A percentile compares a stretch with the other conserved stretches of the same genome.
phyloP scores from a whole-genome alignment of 2,888 invertebrate genomes.

The Papilio gigon region DNA sequence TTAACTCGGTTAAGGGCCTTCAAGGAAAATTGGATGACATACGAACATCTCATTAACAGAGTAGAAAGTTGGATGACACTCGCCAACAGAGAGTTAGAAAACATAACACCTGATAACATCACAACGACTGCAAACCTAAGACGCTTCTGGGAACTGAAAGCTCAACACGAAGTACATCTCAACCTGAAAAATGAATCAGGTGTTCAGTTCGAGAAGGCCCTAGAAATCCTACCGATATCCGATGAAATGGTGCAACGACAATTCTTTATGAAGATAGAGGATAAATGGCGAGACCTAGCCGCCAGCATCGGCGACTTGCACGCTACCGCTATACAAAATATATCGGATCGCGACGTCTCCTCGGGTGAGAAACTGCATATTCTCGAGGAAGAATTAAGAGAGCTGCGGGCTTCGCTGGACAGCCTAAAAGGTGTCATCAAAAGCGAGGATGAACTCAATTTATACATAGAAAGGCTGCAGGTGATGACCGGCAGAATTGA shows the following conservation, averaged over 20 bases:
- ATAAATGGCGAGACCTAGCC: slow-evolving; percentile 87
- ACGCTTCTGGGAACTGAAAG: slow-evolving; percentile 94
- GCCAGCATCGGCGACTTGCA: slow-evolving; percentile 86
- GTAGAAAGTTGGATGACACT: slow-evolving; percentile 89
- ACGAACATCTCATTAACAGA: slow-evolving; percentile 87
- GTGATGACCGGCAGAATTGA: slow-evolving; percentile 89
- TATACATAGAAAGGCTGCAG: slow-evolving; percentile 91
- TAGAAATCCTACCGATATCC: slow-evolving; percentile 90
- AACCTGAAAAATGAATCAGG: slow-evolving; percentile 88
- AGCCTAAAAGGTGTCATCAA: slow-evolving; percentile 90
- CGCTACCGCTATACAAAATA: slow-evolving; percentile 85
- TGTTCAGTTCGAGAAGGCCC: slow-evolving; percentile 88
- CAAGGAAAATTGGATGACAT: slow-evolving; percentile 89
- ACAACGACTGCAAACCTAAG: slow-evolving; percentile 88
- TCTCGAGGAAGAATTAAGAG: slow-evolving; percentile 89
- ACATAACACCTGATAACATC: slow-evolving; percentile 85
- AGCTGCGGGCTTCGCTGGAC: slow-evolving; percentile 86
- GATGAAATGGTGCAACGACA: slow-evolving; percentile 92
- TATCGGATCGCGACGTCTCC: slow-evolving; percentile 88
- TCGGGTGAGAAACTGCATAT: slow-evolving; percentile 88
- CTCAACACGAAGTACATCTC: slow-evolving; percentile 92
- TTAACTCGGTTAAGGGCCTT: slow-evolving; percentile 88
- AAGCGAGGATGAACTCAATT: slow-evolving; percentile 90
- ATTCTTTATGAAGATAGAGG: slow-evolving; percentile 89
- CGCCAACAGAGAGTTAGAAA: slow-evolving; percentile 86